phyloP scores from a whole-genome alignment of 2,113 vertebrate genomes.

The Entelurus aequoreus region DNA sequence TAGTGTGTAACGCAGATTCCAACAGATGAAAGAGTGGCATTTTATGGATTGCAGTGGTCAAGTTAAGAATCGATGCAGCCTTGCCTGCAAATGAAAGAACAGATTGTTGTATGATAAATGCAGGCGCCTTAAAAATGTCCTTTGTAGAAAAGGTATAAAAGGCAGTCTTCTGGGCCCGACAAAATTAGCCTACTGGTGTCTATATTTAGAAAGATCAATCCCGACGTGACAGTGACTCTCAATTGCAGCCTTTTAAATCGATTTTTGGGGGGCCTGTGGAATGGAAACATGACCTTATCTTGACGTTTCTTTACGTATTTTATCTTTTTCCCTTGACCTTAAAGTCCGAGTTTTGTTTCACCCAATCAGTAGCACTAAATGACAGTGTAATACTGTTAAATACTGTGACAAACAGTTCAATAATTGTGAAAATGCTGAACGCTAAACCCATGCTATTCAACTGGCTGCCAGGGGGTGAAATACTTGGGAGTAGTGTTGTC shows the following conservation, averaged over 20 bases:
- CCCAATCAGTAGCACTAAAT: too few relatives aligned
- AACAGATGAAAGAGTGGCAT: conserved; percentile 27
- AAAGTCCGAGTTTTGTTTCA: too few relatives aligned
- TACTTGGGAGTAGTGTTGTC: too few relatives aligned
- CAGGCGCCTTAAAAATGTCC: background rate
- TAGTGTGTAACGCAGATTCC: conserved; percentile 50
- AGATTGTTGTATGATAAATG: background rate
- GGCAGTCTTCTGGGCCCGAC: background rate
- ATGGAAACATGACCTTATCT: too few relatives aligned
- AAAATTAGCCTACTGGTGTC: conserved; percentile 6
- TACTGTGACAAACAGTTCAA: too few relatives aligned
- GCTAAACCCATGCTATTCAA: too few relatives aligned
- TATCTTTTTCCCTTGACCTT: too few relatives aligned
- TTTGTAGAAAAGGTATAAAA: background rate
- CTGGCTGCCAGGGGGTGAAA: too few relatives aligned
- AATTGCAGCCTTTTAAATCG: too few relatives aligned
- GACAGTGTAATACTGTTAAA: too few relatives aligned
- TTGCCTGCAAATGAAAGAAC: background rate
- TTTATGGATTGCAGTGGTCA: background rate
- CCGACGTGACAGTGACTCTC: background rate
- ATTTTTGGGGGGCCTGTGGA: background rate
- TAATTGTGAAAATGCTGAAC: too few relatives aligned
- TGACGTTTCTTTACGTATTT: too few relatives aligned
- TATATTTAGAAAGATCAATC: conserved; percentile 6
- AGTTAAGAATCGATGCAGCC: background rate